These are phyloP conservation scores for Leptopilina myrica DNA, from an alignment of 2,888 invertebrate genomes.

Conservation along the genomic window DNA sequence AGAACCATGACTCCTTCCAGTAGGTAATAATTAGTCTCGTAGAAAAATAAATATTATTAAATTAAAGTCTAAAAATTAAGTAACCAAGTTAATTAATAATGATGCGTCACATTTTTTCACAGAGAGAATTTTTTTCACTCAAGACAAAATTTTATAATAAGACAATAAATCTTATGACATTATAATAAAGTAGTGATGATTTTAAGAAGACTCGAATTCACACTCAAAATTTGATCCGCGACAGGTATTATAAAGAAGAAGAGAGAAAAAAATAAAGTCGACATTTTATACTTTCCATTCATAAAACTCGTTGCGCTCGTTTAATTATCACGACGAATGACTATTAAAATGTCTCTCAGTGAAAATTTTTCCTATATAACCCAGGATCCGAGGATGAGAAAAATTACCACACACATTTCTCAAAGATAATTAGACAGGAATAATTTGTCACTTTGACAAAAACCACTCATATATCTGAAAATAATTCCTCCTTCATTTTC, in stretches of 20 bases:
- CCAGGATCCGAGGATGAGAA: neutral
- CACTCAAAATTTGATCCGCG: neutral
- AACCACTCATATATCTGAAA: slow-evolving; percentile 11
- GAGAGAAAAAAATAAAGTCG: neutral
- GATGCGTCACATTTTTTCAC: neutral
- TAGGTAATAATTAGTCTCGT: too few relatives aligned
- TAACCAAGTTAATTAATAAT: too few relatives aligned
- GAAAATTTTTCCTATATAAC: too few relatives aligned
- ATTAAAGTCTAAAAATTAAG: too few relatives aligned
- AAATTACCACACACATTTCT: slow-evolving; percentile 1
- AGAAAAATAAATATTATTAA: too few relatives aligned
- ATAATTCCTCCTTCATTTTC: neutral
- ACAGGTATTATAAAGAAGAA: neutral
- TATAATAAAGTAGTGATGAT: slow-evolving; percentile 9
- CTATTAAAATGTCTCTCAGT: neutral
- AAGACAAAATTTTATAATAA: neutral
- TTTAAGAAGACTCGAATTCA: neutral
- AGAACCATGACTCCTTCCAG: too few relatives aligned
- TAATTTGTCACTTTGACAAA: slow-evolving; percentile 23
- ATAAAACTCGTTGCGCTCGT: neutral
- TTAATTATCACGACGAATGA: slow-evolving; percentile 3
- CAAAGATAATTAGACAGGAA: slow-evolving; percentile 13
- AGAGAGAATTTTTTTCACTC: slow-evolving; percentile 12
- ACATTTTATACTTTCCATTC: slow-evolving; percentile 2
- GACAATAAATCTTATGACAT: too few relatives aligned